Percentiles rank a stretch among this genome's conserved stretches.
Evolutionary conservation across 2,888 invertebrate species (phyloP).

Genomic region (Antheraea yamamai): DNA sequence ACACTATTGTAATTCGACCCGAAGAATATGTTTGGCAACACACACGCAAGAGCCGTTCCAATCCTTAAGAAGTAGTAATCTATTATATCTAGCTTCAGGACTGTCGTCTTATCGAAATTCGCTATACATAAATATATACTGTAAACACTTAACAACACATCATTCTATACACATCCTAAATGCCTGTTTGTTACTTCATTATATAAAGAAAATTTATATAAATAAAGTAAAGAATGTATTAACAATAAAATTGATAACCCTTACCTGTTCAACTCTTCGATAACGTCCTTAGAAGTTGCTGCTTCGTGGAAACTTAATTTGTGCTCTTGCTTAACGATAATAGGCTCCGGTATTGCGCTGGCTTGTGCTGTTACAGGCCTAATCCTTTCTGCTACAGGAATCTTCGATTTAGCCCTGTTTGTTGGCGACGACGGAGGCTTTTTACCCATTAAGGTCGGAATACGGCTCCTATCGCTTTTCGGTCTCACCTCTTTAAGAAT

Average conservation of each 20-base stretch:
- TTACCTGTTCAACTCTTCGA: constrained; percentile 86
- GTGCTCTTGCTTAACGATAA: constrained; percentile 80
- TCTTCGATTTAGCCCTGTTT: constrained; percentile 64
- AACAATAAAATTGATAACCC: constrained; percentile 49
- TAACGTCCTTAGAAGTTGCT: constrained; percentile 89
- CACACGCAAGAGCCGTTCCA: too few relatives aligned
- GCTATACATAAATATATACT: too few relatives aligned
- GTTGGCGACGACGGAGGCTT: constrained; percentile 76
- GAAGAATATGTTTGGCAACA: too few relatives aligned
- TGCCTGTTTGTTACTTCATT: too few relatives aligned
- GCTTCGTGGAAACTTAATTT: constrained; percentile 87
- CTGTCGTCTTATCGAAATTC: too few relatives aligned
- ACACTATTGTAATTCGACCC: too few relatives aligned
- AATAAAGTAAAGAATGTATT: constrained; percentile 50
- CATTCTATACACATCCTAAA: too few relatives aligned
- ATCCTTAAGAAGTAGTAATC: too few relatives aligned
- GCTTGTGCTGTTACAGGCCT: constrained; percentile 44
- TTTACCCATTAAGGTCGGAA: constrained; percentile 78
- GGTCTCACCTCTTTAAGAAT: constrained; percentile 62
- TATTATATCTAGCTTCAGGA: too few relatives aligned
- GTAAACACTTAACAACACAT: too few relatives aligned
- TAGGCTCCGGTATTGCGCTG: constrained; percentile 53
- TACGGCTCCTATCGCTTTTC: constrained; percentile 80
- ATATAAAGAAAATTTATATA: too few relatives aligned
- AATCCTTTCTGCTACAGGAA: constrained; percentile 64